Evolutionary conservation across 2,888 invertebrate species (phyloP).

Genomic region (Bimastos eiseni): DNA sequence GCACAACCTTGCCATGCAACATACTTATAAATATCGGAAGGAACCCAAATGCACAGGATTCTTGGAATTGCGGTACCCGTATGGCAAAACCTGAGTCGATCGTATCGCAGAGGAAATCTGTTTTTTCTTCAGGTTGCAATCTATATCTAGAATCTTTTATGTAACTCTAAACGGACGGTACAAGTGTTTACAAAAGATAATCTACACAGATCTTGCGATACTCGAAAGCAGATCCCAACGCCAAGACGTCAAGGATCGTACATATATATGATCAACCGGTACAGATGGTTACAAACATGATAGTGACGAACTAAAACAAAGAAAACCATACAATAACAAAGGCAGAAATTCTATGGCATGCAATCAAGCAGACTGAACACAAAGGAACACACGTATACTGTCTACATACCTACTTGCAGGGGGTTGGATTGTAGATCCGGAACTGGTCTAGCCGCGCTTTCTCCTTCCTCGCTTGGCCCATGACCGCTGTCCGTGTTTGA

Average conservation of each 20-base stretch:
- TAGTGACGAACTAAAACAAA: neutral
- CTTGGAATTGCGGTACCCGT: too few species aligned
- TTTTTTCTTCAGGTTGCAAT: neutral
- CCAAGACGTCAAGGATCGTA: too few species aligned
- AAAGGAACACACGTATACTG: neutral
- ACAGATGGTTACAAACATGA: neutral
- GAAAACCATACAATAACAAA: neutral
- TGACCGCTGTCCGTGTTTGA: conserved; percentile 37
- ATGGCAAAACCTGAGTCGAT: neutral
- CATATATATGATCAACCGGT: neutral
- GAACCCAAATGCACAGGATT: too few species aligned
- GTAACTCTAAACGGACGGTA: neutral
- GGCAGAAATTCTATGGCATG: neutral
- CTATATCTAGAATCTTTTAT: neutral
- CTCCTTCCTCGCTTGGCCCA: conserved; percentile 37
- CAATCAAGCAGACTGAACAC: neutral
- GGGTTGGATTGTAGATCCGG: neutral
- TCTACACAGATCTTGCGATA: neutral
- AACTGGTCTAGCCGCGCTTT: neutral
- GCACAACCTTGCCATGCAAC: neutral
- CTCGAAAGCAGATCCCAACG: neutral
- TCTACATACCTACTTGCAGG: conserved; percentile 20
- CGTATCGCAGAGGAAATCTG: neutral
- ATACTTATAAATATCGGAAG: too few species aligned
- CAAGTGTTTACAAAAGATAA: neutral